Evolutionary conservation across 2,797 vertebrate species (phyloP).

Genomic region (Centroberyx gerrardi): DNA sequence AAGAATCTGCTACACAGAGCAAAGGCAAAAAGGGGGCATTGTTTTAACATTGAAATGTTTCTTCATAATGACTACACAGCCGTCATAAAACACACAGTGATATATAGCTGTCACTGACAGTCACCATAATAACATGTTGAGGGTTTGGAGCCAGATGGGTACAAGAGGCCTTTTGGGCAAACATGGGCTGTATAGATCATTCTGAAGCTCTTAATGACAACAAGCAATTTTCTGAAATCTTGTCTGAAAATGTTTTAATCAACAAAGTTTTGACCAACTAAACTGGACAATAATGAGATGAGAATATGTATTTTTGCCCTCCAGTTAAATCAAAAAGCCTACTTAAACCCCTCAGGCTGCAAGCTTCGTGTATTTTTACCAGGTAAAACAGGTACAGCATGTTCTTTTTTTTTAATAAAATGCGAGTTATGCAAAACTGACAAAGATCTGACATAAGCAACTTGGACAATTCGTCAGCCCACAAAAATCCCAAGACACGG

Average conservation of each 20-base stretch:
- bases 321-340: background rate
- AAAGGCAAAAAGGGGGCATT: slow-evolving; percentile 4
- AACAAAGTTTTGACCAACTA: no score
- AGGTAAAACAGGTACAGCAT: background rate
- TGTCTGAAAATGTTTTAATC: no score
- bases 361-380: background rate
- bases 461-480: background rate
- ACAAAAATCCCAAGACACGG: background rate
- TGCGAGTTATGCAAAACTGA: background rate
- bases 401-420: slow-evolving; percentile 9
- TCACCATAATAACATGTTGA: background rate
- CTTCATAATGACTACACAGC: slow-evolving; percentile 23
- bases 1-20: slow-evolving; percentile 42
- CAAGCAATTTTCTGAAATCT: no score
- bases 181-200: background rate
- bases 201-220: background rate
- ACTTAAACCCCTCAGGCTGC: slow-evolving; percentile 2
- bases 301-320: background rate
- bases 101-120: slow-evolving; percentile 11
- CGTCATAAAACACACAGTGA: slow-evolving; percentile 6
- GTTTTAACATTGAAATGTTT: slow-evolving; percentile 23
- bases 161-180: background rate
- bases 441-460: background rate
- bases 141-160: background rate
- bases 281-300: no score